Evolutionary conservation across 1,140 invertebrate species (phyloP).

Genomic region (Sycophaga agraensis): DNA sequence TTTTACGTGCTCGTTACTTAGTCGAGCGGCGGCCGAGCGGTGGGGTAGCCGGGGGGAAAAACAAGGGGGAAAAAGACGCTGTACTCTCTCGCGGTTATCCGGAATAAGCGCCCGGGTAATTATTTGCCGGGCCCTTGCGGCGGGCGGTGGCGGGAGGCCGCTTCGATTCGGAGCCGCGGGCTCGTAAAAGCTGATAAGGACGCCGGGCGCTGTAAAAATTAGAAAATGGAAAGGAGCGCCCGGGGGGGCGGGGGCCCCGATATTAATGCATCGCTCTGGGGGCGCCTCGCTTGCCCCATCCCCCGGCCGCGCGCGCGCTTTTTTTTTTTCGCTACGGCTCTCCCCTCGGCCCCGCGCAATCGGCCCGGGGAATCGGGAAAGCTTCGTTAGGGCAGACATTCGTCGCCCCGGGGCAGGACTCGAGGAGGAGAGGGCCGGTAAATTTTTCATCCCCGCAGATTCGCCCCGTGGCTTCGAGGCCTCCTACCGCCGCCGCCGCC

Average conservation of each 20-base stretch:
- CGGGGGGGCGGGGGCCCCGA: no score
- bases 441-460: conserved; percentile 17
- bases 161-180: conserved; percentile 7
- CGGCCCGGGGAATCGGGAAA: not conserved
- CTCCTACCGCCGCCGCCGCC: no score
- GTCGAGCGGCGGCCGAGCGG: not conserved
- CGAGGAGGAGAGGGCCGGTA: not conserved
- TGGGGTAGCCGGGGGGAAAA: not conserved
- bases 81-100: conserved; percentile 26
- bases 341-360: not conserved
- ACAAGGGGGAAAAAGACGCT: conserved; percentile 25
- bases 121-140: conserved; percentile 29
- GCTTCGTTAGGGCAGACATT: conserved; percentile 30
- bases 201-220: conserved; percentile 43
- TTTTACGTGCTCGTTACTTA: conserved; percentile 33
- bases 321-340: conserved; percentile 18
- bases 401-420: conserved; percentile 16
- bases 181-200: conserved; percentile 34
- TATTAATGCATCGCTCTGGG: conserved; percentile 42
- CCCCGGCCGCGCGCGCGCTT: no score
- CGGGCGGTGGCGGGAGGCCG: not conserved
- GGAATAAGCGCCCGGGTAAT: conserved; percentile 27
- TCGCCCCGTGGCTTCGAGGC: not conserved
- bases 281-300: conserved; percentile 34
- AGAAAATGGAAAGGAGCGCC: conserved; percentile 39